Conservation (phyloP, 1,140 invertebrate genomes). For the Drosophila micromelanica region DNA sequence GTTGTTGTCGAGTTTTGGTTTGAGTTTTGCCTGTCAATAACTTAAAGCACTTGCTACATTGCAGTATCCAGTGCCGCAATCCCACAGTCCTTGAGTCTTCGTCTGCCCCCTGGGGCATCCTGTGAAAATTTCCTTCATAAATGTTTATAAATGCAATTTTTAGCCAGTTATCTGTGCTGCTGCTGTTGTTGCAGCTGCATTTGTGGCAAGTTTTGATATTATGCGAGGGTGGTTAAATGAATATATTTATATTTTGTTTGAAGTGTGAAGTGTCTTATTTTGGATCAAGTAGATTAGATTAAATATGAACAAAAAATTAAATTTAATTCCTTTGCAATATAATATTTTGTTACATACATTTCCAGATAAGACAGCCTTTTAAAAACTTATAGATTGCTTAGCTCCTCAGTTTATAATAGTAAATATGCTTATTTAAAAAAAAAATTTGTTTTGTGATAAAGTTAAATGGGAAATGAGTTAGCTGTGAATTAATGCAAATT, state of each 20-base stretch:
- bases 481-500: no score
- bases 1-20: conserved; percentile 49
- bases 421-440: no score
- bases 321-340: no score
- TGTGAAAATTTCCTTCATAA: conserved; percentile 70
- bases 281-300: no score
- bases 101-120: conserved; percentile 26
- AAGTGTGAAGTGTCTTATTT: no score
- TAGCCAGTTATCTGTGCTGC: conserved; percentile 45
- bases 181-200: conserved; percentile 33
- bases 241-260: conserved; percentile 1
- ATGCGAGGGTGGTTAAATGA: conserved; percentile 14
- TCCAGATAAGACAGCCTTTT: no score
- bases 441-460: no score
- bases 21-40: conserved; percentile 71
- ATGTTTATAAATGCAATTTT: conserved; percentile 81
- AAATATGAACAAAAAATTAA: no score
- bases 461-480: no score
- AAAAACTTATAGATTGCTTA: no score
- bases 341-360: no score
- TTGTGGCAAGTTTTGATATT: conserved; percentile 32
- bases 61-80: conserved; percentile 5
- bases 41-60: conserved; percentile 63
- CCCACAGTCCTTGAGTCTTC: conserved; percentile 3
- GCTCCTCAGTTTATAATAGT: no score